Percentiles rank a stretch among this genome's conserved stretches.
phyloP scores from a whole-genome alignment of 2,797 vertebrate genomes.

The Australoheros facetus region DNA sequence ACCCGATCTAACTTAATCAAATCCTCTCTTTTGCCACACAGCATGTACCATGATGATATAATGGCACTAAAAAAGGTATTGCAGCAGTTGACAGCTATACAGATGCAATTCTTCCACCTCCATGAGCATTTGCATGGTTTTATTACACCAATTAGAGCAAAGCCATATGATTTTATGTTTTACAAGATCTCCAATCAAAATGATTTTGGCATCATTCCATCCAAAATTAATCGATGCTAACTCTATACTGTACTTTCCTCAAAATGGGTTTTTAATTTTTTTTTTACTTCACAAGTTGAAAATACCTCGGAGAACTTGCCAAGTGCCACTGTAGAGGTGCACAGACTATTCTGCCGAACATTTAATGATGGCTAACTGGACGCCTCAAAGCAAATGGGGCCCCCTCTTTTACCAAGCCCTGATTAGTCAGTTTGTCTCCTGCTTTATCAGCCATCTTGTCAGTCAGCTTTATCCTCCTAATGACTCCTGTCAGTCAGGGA shows the following conservation, averaged over 20 bases:
- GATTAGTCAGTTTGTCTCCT: constrained; percentile 66
- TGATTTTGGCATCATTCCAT: constrained; percentile 14
- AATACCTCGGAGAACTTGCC: constrained; percentile 45
- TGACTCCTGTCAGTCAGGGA: constrained; percentile 75
- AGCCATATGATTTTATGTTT: constrained; percentile 20
- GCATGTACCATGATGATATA: not conserved
- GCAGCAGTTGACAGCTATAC: not conserved
- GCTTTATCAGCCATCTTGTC: constrained; percentile 79
- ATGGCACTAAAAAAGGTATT: not conserved
- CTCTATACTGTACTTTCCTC: not conserved
- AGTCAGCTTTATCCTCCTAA: constrained; percentile 67
- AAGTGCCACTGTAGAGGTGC: constrained; percentile 16
- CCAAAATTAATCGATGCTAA: constrained; percentile 19
- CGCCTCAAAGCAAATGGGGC: constrained; percentile 48
- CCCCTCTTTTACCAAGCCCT: constrained; percentile 47
- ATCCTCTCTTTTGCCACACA: not conserved
- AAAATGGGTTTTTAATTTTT: not conserved
- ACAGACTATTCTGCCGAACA: constrained; percentile 46
- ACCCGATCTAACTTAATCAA: not conserved
- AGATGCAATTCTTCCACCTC: not conserved
- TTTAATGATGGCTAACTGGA: constrained; percentile 30
- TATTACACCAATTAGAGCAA: constrained; percentile 3
- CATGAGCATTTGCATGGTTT: constrained; percentile 4
- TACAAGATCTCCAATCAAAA: constrained; percentile 18
- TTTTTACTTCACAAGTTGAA: constrained; percentile 18